phyloP scores from a whole-genome alignment of 2,797 vertebrate genomes.

The Phalloptychus januarius region DNA sequence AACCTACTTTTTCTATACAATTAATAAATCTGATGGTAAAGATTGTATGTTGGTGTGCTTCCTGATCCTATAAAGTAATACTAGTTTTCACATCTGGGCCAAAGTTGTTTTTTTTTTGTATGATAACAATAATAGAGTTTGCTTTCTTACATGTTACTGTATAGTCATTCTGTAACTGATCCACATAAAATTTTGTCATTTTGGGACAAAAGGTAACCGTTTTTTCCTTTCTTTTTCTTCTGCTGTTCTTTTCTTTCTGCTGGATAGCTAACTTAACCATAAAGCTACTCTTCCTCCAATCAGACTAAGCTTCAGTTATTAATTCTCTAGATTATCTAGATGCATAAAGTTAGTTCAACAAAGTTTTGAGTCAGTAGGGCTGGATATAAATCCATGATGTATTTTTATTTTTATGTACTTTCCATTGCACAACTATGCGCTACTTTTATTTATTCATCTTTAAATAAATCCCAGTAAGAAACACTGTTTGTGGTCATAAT shows the following conservation, averaged over 20 bases:
- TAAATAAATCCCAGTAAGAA: background rate
- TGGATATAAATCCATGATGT: background rate
- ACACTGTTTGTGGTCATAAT: background rate
- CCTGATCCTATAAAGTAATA: background rate
- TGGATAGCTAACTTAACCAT: background rate
- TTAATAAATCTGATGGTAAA: conserved; percentile 84
- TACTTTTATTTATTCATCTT: background rate
- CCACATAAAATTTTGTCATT: too few relatives aligned
- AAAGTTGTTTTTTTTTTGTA: too few relatives aligned
- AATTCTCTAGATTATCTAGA: background rate
- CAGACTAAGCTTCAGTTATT: background rate
- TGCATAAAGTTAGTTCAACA: background rate
- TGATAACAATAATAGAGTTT: too few relatives aligned
- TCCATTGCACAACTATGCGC: background rate
- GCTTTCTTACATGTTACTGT: background rate
- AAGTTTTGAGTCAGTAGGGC: background rate
- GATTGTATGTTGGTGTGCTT: conserved; percentile 34
- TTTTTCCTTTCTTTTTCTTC: too few relatives aligned
- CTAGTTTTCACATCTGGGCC: background rate
- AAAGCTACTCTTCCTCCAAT: background rate
- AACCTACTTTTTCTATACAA: conserved; percentile 89
- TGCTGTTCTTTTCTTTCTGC: background rate
- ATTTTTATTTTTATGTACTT: background rate
- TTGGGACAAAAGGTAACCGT: too few relatives aligned
- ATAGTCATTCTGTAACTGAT: background rate